A percentile compares a stretch with the other conserved stretches of the same genome.
Evolutionary conservation across 2,113 vertebrate species (phyloP).

Genomic region (Camarhynchus parvulus): DNA sequence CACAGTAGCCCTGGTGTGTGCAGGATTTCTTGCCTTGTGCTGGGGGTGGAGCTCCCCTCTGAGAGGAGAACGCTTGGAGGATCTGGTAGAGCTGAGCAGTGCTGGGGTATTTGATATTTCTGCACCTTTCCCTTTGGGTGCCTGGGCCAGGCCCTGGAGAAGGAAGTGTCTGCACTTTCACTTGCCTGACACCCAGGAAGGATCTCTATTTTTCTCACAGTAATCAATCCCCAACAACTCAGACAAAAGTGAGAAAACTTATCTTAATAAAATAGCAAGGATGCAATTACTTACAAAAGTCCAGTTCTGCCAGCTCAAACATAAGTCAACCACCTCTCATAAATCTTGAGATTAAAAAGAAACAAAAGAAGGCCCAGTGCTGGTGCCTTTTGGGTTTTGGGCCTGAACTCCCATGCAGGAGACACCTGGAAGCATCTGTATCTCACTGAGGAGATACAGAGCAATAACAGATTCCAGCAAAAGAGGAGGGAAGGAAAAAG

Average conservation of each 20-base stretch:
- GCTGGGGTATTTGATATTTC: neutral
- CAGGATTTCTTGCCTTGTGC: slow-evolving; percentile 15
- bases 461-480: neutral
- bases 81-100: neutral
- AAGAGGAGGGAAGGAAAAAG: neutral
- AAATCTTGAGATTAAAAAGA: neutral
- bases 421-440: neutral
- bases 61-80: slow-evolving; percentile 5
- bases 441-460: neutral
- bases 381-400: neutral
- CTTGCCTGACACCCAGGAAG: neutral
- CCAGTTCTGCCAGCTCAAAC: neutral
- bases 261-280: neutral
- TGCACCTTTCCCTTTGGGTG: neutral
- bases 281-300: neutral
- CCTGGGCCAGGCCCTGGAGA: neutral
- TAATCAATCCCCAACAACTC: neutral
- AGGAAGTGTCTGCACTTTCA: neutral
- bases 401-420: neutral
- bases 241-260: neutral
- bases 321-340: slow-evolving; percentile 2
- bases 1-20: slow-evolving; percentile 47
- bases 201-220: neutral
- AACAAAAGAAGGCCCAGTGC: neutral
- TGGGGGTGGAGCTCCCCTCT: slow-evolving; percentile 29